Base-by-base conservation (phyloP, 2,113 vertebrate species). In the Strigops habroptila region DNA sequence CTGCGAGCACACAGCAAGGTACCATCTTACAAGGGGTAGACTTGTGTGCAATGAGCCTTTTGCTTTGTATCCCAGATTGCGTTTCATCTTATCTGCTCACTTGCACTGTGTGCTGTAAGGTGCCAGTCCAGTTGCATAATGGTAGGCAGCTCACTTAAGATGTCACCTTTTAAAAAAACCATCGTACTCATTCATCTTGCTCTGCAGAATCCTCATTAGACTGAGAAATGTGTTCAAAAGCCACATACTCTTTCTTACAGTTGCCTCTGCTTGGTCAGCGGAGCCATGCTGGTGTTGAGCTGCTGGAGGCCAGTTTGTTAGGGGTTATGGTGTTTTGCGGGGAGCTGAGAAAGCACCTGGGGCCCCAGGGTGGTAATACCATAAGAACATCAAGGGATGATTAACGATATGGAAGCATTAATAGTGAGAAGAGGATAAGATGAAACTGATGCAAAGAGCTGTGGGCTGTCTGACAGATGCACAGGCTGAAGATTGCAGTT, bases 31-130 rank as follows among this genome's bases (percentile, higher is more conserved):
- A 46, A 24, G 8, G n/a, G 7, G 10, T 8, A 10, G 31, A 19
- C 8, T 52, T 12, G 11, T 13, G 48, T 48, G 35, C 4, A 5
- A 41, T 16, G 21, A 73, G 52, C 23, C 44, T 73, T 80, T 73
- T 33, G 28, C 70, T 68, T 55, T 77, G 37, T 65, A 19, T 57
- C 44, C 33, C 31, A 69, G 15, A 52, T 16, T 39, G 44, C 22
- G 19, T 70, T 64, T 63, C 23, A 11, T 48, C 35, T 82, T 74
- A 46, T 6, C 49, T 57, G 31, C 46, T 86, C 1, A 0, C 22
- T 59, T 0, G 0, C 0, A 0, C 16, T 33, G 43, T 70, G 48
- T 68, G 35, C 57, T 91, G 1, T 18, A 28, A 33, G 35, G 39
- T 33, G 12, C 33, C 30, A n/a, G 39, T 78, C 53, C 49, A 30